A percentile compares a stretch with the other conserved stretches of the same genome.
phyloP scores from a whole-genome alignment of 2,797 vertebrate species.

The Falco novaeseelandiae region DNA sequence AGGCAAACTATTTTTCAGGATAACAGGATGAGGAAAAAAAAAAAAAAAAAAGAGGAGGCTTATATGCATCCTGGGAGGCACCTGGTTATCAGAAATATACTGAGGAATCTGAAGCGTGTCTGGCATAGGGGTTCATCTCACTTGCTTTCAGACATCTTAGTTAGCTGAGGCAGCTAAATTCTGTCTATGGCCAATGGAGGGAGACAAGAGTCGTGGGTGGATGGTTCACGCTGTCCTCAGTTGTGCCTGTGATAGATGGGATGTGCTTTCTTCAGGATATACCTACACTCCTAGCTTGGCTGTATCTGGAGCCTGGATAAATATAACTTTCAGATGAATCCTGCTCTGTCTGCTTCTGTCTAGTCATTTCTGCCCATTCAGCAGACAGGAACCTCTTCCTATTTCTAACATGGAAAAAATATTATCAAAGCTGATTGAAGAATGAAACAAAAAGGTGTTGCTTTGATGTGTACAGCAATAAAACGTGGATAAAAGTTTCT shows the following conservation, averaged over 20 bases:
- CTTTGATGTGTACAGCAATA: background rate
- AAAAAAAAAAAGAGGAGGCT: background rate
- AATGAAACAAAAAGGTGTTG: accelerated
- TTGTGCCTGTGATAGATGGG: background rate
- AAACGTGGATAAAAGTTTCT: background rate
- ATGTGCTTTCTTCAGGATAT: background rate
- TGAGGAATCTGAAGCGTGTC: background rate
- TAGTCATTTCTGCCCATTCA: background rate
- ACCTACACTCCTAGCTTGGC: background rate
- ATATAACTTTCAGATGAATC: background rate
- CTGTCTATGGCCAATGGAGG: background rate
- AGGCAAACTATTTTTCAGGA: background rate
- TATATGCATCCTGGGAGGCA: background rate
- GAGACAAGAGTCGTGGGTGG: background rate
- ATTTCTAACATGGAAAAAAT: background rate
- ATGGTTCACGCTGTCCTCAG: background rate
- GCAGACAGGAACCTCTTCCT: background rate
- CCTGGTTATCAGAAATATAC: background rate
- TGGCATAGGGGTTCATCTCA: background rate
- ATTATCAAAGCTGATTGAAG: background rate
- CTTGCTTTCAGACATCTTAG: background rate
- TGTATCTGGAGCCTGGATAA: background rate
- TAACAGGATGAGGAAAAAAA: background rate
- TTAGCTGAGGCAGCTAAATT: background rate
- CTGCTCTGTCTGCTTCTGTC: background rate